These are phyloP conservation scores for Barnardius zonarius DNA, from an alignment of 2,113 vertebrate species.

Conservation along the genomic window DNA sequence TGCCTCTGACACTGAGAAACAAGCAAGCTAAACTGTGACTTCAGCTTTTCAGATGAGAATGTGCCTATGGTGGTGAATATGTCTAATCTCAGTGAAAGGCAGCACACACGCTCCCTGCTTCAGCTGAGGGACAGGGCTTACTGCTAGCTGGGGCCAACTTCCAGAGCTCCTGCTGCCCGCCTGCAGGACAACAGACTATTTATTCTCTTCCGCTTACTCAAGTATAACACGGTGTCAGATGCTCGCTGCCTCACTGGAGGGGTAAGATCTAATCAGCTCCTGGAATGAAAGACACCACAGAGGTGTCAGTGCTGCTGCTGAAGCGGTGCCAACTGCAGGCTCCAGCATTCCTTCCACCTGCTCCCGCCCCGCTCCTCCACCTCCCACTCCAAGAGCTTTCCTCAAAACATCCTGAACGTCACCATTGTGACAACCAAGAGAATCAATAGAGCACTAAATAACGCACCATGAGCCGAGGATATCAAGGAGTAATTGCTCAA, in stretches of 20 bases:
- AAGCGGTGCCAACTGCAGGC: background rate
- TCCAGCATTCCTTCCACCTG: background rate
- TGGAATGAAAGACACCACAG: conserved; percentile 40
- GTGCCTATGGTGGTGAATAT: background rate
- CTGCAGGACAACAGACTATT: conserved; percentile 1
- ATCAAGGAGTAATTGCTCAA: background rate
- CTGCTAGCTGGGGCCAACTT: background rate
- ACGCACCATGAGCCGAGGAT: fast-evolving
- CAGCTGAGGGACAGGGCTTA: background rate
- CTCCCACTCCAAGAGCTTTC: background rate
- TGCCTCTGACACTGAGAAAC: background rate
- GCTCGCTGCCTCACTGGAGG: background rate
- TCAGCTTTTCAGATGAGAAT: background rate
- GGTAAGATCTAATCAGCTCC: conserved; percentile 38
- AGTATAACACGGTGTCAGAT: conserved; percentile 27
- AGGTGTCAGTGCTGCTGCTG: conserved; percentile 7
- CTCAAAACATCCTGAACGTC: background rate
- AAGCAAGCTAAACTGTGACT: background rate
- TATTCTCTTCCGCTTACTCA: conserved; percentile 22
- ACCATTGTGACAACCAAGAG: background rate
- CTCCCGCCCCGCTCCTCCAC: background rate
- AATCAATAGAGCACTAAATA: background rate
- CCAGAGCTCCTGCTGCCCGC: conserved; percentile 20
- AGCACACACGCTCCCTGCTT: background rate
- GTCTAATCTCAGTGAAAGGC: background rate